Evolutionary conservation across 2,113 vertebrate species (phyloP).

Genomic region (Carassius carassius): DNA sequence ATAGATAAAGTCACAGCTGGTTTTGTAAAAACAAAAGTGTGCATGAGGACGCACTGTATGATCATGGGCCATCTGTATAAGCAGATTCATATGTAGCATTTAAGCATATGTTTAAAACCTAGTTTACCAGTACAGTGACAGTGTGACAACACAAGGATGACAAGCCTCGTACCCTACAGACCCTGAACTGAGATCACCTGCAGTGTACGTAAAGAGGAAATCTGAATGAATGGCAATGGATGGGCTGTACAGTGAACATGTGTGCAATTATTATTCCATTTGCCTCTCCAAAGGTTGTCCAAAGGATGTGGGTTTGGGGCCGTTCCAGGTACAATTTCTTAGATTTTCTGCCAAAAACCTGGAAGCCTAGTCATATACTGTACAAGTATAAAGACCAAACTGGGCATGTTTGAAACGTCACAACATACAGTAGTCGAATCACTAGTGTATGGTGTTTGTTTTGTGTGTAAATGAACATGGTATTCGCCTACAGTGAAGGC

Average conservation of each 20-base stretch:
- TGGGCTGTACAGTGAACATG: background rate
- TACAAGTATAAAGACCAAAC: no score
- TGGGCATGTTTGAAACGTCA: no score
- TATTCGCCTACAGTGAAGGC: no score
- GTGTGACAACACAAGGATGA: background rate
- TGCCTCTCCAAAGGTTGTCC: no score
- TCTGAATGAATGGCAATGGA: background rate
- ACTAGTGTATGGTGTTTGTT: no score
- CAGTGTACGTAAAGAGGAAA: background rate
- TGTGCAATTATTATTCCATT: no score
- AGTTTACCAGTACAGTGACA: background rate
- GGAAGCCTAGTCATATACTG: no score
- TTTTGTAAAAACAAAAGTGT: background rate
- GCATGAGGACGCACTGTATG: background rate
- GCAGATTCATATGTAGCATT: background rate
- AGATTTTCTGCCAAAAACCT: no score
- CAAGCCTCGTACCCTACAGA: background rate
- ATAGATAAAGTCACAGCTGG: background rate
- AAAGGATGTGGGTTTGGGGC: no score
- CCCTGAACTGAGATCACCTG: conserved; percentile 16
- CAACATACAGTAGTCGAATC: no score
- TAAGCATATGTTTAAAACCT: background rate
- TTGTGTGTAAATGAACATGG: no score
- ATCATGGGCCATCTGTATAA: background rate
- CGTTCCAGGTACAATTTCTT: no score